Evolutionary conservation across 2,888 invertebrate species (phyloP).

Genomic region (Harpalus rufipes): DNA sequence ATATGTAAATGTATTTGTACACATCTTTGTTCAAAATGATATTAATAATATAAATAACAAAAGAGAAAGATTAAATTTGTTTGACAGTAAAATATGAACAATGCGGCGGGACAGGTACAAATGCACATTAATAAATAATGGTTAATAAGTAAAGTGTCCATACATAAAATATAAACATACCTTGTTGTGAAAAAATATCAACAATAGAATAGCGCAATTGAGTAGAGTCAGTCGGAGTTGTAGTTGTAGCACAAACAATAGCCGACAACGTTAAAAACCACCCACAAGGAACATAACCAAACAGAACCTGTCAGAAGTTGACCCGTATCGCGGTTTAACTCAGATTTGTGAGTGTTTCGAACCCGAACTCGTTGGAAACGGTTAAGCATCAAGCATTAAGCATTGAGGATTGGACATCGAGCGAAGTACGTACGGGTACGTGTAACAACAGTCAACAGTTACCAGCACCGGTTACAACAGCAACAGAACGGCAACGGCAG

Average conservation of each 20-base stretch:
- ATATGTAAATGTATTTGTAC: background rate
- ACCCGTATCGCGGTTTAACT: slow-evolving; percentile 13
- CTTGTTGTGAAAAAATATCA: slow-evolving; percentile 3
- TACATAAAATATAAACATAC: slow-evolving; percentile 26
- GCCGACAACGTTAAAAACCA: slow-evolving; percentile 28
- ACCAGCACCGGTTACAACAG: slow-evolving; percentile 18
- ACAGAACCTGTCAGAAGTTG: slow-evolving; percentile 23
- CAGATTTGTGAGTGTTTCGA: slow-evolving; percentile 20
- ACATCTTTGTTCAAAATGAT: background rate
- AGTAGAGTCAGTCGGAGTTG: background rate
- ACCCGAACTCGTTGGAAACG: slow-evolving; percentile 18
- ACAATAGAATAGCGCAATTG: slow-evolving; percentile 35
- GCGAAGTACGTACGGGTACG: background rate
- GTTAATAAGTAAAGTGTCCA: slow-evolving; percentile 21
- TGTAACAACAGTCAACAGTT: background rate
- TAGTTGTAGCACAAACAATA: slow-evolving; percentile 13
- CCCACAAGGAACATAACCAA: slow-evolving; percentile 22
- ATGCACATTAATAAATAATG: background rate
- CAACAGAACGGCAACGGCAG: background rate
- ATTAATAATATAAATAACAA: slow-evolving; percentile 4
- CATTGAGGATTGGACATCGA: background rate
- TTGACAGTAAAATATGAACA: background rate
- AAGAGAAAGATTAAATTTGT: background rate
- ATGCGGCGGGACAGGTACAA: background rate
- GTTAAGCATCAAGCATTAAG: background rate